phyloP scores from a whole-genome alignment of 1,140 invertebrate genomes.

The Mercenaria mercenaria region DNA sequence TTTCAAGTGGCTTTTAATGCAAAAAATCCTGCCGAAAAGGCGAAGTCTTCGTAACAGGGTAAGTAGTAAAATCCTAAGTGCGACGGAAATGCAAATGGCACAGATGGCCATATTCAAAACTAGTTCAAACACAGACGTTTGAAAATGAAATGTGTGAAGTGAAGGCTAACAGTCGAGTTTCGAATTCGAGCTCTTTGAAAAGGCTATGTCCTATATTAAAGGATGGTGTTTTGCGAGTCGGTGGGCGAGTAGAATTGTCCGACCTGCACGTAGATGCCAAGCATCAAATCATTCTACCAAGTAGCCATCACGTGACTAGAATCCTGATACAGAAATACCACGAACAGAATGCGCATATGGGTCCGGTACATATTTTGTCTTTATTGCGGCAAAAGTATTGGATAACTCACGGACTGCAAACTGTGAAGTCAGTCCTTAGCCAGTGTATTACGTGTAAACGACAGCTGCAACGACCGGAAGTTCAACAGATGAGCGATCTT shows the following conservation, averaged over 20 bases:
- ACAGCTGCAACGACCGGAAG: not conserved
- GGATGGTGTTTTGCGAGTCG: constrained; percentile 11
- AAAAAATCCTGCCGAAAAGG: not conserved
- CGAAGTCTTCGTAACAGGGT: not conserved
- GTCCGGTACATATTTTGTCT: not conserved
- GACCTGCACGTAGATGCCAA: not conserved
- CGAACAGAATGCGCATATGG: not conserved
- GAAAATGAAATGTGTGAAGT: not conserved
- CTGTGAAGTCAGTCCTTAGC: not conserved
- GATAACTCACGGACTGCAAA: not conserved
- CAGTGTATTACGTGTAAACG: not conserved
- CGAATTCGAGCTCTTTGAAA: not conserved
- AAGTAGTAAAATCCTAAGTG: not conserved
- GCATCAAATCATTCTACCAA: constrained; percentile 31
- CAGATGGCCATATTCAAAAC: not conserved
- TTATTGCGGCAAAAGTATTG: not conserved
- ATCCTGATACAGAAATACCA: not conserved
- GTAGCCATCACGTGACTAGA: not conserved
- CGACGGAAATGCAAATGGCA: not conserved
- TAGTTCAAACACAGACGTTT: not conserved
- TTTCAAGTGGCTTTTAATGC: not conserved
- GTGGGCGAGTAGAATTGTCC: not conserved
- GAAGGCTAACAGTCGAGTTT: not conserved
- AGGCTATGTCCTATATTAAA: not conserved
- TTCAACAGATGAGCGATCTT: constrained; percentile 3